Evolutionary conservation across 2,113 vertebrate species (phyloP).

Genomic region (Mobula hypostoma): DNA sequence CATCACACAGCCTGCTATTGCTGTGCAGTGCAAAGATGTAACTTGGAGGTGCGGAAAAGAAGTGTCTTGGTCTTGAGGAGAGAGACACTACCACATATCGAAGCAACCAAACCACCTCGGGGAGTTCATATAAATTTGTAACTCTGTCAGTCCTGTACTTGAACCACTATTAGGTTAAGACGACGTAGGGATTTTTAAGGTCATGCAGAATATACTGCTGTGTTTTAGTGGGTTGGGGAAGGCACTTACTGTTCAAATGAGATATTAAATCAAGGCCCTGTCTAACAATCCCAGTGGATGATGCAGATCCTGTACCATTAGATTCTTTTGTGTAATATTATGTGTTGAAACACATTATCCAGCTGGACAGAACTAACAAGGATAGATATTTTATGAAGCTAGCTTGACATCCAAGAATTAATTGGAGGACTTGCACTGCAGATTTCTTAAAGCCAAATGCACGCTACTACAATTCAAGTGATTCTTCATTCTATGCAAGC

Average conservation of each 20-base stretch:
- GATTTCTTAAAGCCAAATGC: not conserved
- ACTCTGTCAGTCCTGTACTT: not conserved
- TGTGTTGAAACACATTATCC: not conserved
- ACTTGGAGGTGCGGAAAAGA: too few relatives aligned
- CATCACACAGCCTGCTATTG: not conserved
- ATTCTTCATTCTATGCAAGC: not conserved
- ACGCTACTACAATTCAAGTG: not conserved
- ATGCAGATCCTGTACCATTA: not conserved
- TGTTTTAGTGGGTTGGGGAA: not conserved
- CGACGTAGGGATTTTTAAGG: not conserved
- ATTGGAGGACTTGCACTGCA: not conserved
- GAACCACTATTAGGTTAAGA: not conserved
- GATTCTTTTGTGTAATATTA: not conserved
- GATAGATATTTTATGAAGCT: not conserved
- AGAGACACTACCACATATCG: not conserved
- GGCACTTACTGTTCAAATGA: not conserved
- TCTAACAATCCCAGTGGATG: not conserved
- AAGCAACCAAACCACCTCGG: not conserved
- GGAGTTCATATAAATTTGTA: not conserved
- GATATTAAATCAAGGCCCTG: not conserved
- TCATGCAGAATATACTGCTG: not conserved
- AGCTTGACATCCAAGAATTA: not conserved
- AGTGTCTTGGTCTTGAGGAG: not conserved
- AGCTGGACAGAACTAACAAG: not conserved
- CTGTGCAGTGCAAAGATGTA: not conserved